A percentile compares a stretch with the other conserved stretches of the same genome.
Conservation (phyloP, 2,888 invertebrate species). For the Gastrophysa polygoni region DNA sequence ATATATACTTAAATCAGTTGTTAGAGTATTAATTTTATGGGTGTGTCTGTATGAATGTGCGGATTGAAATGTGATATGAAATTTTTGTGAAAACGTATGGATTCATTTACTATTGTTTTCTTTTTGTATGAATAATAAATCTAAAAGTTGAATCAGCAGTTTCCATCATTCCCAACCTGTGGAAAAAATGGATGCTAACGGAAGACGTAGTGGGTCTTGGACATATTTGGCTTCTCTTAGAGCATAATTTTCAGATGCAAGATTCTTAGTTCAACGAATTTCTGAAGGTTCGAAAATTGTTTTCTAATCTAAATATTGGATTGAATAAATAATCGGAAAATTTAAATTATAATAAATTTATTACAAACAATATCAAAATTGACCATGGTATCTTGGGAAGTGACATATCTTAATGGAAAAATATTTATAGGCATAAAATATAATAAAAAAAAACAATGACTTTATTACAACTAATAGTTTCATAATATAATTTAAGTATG, state of each 20-base stretch:
- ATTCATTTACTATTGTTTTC: slow-evolving; percentile 48
- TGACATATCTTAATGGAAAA: slow-evolving; percentile 41
- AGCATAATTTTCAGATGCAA: too few relatives aligned
- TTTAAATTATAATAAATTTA: slow-evolving; percentile 53
- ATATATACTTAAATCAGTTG: slow-evolving; percentile 51
- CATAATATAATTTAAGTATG: slow-evolving; percentile 54
- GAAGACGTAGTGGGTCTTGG: too few relatives aligned
- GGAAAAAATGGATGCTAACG: too few relatives aligned
- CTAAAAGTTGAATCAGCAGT: slow-evolving; percentile 39
- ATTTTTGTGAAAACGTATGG: slow-evolving; percentile 44
- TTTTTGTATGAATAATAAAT: slow-evolving; percentile 51
- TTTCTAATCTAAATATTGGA: neutral
- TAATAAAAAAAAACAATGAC: slow-evolving; percentile 51
- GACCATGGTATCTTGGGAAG: slow-evolving; percentile 52
- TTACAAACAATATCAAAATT: slow-evolving; percentile 58
- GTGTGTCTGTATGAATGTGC: slow-evolving; percentile 44
- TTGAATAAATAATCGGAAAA: slow-evolving; percentile 21
- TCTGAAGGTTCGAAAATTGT: too few relatives aligned
- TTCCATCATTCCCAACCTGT: neutral
- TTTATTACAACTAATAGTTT: slow-evolving; percentile 54
- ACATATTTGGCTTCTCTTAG: too few relatives aligned
- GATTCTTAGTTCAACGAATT: neutral
- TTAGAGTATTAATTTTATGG: slow-evolving; percentile 44
- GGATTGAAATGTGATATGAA: slow-evolving; percentile 47
- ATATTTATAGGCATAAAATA: slow-evolving; percentile 43